Evolutionary conservation across 2,888 invertebrate genomes (phyloP).

Genomic region (Micoletzkya japonica): DNA sequence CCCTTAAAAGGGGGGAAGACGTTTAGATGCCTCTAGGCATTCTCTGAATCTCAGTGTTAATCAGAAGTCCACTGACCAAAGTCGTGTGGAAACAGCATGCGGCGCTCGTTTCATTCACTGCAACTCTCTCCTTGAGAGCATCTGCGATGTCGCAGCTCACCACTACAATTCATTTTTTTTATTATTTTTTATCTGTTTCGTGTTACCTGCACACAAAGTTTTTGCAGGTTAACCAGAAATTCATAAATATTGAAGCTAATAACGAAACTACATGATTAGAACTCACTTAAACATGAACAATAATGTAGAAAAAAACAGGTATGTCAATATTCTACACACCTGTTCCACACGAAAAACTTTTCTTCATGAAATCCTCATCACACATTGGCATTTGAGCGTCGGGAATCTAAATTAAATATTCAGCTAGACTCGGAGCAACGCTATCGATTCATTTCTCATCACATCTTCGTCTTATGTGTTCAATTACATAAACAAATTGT

Average conservation of each 20-base stretch:
- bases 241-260: background rate
- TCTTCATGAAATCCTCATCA: slow-evolving; percentile 17
- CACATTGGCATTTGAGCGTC: slow-evolving; percentile 18
- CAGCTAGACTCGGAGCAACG: background rate
- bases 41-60: background rate
- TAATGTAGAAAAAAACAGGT: background rate
- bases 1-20: background rate
- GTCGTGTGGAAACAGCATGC: slow-evolving; percentile 17
- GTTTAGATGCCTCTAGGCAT: background rate
- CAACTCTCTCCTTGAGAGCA: slow-evolving; percentile 8
- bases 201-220: background rate
- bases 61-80: background rate
- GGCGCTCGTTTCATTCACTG: background rate
- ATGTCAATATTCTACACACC: slow-evolving; percentile 15
- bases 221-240: background rate
- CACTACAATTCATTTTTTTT: slow-evolving; percentile 14
- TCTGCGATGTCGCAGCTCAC: slow-evolving; percentile 24
- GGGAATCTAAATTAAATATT: slow-evolving; percentile 1
- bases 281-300: background rate
- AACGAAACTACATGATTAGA: background rate
- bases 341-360: slow-evolving; percentile 3
- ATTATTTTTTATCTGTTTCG: background rate
- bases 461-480: background rate
- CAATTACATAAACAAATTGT: background rate
- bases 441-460: background rate